Percentiles rank a stretch among this genome's conserved stretches.
These are phyloP conservation scores for Xestia rhomboidea DNA, from an alignment of 2,888 invertebrate species.

Conservation along the genomic window DNA sequence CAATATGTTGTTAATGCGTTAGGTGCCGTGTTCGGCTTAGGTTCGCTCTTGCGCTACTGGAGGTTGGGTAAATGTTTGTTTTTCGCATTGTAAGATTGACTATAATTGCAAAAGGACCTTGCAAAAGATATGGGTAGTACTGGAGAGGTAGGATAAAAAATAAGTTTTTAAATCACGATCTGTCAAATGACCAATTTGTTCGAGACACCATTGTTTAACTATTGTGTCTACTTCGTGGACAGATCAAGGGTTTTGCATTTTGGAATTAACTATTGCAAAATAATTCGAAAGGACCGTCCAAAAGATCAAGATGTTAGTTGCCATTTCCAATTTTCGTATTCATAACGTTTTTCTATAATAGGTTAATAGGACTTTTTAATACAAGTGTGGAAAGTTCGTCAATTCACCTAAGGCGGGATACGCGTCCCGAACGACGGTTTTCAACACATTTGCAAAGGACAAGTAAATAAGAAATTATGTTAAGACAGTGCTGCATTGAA, in stretches of 20 bases:
- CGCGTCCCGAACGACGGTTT: not conserved
- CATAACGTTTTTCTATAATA: not conserved
- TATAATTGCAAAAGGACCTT: not conserved
- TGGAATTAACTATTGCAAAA: not conserved
- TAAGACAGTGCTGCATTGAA: constrained; percentile 33
- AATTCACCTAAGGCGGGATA: not conserved
- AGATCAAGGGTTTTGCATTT: not conserved
- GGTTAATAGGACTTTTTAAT: not conserved
- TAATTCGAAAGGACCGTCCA: not conserved
- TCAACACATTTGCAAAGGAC: not conserved
- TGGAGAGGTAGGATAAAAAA: no score
- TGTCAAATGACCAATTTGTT: no score
- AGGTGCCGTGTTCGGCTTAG: constrained; percentile 10
- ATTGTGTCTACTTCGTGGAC: no score
- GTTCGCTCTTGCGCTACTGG: not conserved
- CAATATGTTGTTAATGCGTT: constrained; percentile 30
- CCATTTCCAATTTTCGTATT: not conserved
- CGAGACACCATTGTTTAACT: no score
- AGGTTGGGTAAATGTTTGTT: not conserved
- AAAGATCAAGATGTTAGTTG: not conserved
- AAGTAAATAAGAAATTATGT: not conserved
- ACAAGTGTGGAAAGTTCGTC: not conserved
- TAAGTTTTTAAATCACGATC: no score
- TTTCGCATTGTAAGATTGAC: not conserved
- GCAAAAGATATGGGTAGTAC: no score